Evolutionary conservation across 2,888 invertebrate genomes (phyloP).

Genomic region (Oxycera nigricornis): DNA sequence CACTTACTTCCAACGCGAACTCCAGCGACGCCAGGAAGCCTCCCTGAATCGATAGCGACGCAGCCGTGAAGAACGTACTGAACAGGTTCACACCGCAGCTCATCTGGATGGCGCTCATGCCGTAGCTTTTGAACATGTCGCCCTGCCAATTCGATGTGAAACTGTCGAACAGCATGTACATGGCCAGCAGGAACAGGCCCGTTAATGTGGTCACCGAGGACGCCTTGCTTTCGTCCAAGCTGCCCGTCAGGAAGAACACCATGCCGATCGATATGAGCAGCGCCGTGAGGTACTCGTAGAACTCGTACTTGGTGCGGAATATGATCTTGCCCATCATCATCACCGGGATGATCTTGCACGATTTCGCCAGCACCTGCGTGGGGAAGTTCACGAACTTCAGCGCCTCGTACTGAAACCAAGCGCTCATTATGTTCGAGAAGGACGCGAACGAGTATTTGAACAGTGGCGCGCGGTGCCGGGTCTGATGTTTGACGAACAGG

Average conservation of each 20-base stretch:
- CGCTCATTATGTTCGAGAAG: constrained; percentile 96
- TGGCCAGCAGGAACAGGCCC: constrained; percentile 82
- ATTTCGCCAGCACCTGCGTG: constrained; percentile 94
- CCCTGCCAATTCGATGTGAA: constrained; percentile 99
- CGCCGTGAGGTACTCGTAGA: constrained; percentile 92
- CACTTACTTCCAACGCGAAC: constrained; percentile 72
- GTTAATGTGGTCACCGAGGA: constrained; percentile 80
- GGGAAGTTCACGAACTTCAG: constrained; percentile 98
- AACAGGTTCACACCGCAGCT: constrained; percentile 97
- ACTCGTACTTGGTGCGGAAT: constrained; percentile 83
- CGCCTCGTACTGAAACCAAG: constrained; percentile 99
- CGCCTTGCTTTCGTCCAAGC: constrained; percentile 69
- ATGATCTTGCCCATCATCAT: constrained; percentile 98
- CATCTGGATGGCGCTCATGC: constrained; percentile 86
- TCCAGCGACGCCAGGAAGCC: constrained; percentile 75
- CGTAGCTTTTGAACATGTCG: constrained; percentile 81
- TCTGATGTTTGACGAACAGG: constrained; percentile 67
- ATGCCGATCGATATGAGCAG: constrained; percentile 90
- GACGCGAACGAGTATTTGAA: constrained; percentile 96
- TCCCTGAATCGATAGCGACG: constrained; percentile 85
- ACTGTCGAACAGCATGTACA: constrained; percentile 95
- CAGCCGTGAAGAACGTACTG: constrained; percentile 86
- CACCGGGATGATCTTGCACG: constrained; percentile 97
- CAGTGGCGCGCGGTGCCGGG: constrained; percentile 81
- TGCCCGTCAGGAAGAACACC: constrained; percentile 88